A percentile compares a stretch with the other conserved stretches of the same genome.
Conservation (phyloP, 2,888 invertebrate genomes). For the Phorcus lineatus region DNA sequence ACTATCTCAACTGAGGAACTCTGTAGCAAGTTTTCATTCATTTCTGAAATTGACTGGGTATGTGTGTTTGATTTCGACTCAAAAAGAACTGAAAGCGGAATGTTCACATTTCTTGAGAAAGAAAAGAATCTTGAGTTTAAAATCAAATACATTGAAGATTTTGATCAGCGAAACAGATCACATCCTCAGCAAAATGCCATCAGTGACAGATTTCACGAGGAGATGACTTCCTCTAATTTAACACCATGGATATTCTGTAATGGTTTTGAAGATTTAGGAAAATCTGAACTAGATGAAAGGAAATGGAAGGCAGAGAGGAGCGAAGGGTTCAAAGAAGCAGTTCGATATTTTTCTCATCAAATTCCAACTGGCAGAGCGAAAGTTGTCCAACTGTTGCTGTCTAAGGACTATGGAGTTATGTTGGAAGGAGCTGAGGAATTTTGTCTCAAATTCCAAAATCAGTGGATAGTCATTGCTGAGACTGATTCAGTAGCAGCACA, state of each 20-base stretch:
- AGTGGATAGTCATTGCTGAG: slow-evolving; percentile 5
- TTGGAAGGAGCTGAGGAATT: slow-evolving; percentile 6
- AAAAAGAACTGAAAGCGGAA: neutral
- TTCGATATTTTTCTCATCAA: neutral
- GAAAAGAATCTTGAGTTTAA: neutral
- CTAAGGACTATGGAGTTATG: slow-evolving; percentile 17
- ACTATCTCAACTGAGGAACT: neutral
- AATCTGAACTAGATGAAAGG: neutral
- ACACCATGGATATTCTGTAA: slow-evolving; percentile 13
- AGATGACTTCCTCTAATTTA: neutral
- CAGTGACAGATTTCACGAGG: neutral
- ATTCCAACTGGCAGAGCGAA: neutral
- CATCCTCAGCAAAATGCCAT: neutral
- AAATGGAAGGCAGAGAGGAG: slow-evolving; percentile 3
- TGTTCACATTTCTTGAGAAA: neutral
- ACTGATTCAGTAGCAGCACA: neutral
- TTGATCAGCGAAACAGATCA: neutral
- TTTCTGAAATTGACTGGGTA: neutral
- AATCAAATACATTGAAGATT: neutral
- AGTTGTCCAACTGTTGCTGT: neutral
- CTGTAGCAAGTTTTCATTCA: neutral
- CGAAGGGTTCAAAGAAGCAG: slow-evolving; percentile 9
- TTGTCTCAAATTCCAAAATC: neutral
- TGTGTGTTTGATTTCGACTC: slow-evolving; percentile 17
- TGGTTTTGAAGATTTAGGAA: neutral